Percentiles rank a stretch among this genome's conserved stretches.
Evolutionary conservation across 2,113 vertebrate genomes (phyloP).

Genomic region (Malurus alboscapulatus): DNA sequence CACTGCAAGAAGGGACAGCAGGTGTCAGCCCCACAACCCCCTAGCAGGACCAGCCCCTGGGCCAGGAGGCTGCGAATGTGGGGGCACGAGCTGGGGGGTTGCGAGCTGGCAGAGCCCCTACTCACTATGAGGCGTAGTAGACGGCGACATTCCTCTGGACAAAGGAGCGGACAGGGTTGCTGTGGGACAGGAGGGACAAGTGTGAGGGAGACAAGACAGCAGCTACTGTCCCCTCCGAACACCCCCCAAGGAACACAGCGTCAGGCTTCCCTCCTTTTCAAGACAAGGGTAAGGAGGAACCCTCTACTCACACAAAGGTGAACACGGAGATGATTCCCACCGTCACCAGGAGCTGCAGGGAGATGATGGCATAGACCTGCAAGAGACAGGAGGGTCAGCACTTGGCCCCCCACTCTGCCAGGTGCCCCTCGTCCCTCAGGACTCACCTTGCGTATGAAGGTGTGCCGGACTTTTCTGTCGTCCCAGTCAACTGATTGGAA

Average conservation of each 20-base stretch:
- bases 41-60: accelerated
- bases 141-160: slow-evolving; percentile 77
- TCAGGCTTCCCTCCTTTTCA: not conserved
- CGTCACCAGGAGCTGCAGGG: slow-evolving; percentile 85
- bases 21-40: not conserved
- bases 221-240: not conserved
- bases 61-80: not conserved
- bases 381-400: not conserved
- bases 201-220: not conserved
- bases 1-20: slow-evolving; percentile 68
- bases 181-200: not conserved
- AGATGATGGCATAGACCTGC: slow-evolving; percentile 91
- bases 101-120: not conserved
- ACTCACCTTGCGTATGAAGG: slow-evolving; percentile 89
- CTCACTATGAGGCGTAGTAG: slow-evolving; percentile 91
- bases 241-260: accelerated
- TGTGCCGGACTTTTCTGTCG: slow-evolving; percentile 80
- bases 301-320: slow-evolving; percentile 77
- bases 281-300: not conserved
- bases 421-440: accelerated
- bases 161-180: not conserved
- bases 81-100: not conserved
- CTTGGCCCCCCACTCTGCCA: accelerated
- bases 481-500: slow-evolving; percentile 80
- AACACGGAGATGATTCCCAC: slow-evolving; percentile 86